Evolutionary conservation across 2,888 invertebrate genomes (phyloP), one percentile per base, ranked within the genome.

Genomic region (Agrotis clavis): DNA sequence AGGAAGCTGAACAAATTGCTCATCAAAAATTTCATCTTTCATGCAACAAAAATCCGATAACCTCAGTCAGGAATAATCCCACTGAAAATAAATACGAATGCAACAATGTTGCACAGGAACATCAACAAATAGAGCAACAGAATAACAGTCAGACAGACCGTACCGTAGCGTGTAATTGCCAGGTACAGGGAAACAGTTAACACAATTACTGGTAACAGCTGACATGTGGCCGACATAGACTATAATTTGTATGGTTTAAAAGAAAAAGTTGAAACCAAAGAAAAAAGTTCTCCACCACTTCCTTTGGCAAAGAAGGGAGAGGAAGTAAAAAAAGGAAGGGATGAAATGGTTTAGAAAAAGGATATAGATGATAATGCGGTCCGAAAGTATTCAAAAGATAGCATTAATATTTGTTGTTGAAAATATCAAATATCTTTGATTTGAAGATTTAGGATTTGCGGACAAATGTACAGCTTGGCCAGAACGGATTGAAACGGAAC

Each of bases 121-220:
- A 61, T 48, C 51, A 41, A 61, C 59, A 63, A 80, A 80, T 69
- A 75, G 21, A 80, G 53, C 68, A 41, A 60, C 48, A 66, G 41
- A 80, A 50, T 65, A 41, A 60, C 48, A 66, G 41, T 60, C 66
- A n/a, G 48, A 7, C n/a, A n/a, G n/a, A n/a, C 5, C 0, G 48
- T 4, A 50, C 57, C 16, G 47, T 47, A 25, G 1, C 67, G 59
- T 50, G 59, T 81, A 84, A 87, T 78, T 64, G 67, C 51, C 61
- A 74, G 63, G 65, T 69, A 71, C 65, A 19, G 53, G 25, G 68
- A 79, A 77, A 84, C 77, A 67, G 71, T 71, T 62, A 74, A 60
- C 66, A 81, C 78, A 79, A 78, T 79, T 71, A 82, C 77, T 63
- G 62, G 74, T 71, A 81, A 82, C 78, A 84, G 69, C 51, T 75